phyloP scores from a whole-genome alignment of 1,140 invertebrate genomes.

The Nephila pilipes region DNA sequence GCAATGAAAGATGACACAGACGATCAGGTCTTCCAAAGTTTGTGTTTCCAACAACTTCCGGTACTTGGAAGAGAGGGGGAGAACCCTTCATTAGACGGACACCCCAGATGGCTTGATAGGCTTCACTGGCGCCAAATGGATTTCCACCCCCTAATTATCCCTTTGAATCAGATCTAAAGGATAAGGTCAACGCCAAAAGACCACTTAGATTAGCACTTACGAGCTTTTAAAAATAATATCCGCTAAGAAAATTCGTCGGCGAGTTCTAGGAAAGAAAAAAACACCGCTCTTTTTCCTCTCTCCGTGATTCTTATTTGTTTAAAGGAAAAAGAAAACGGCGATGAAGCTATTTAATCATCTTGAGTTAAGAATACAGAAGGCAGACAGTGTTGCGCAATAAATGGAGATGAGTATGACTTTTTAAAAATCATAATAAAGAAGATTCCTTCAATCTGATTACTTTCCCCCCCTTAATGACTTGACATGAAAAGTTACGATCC shows the following conservation, averaged over 20 bases:
- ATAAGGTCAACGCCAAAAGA: conserved; percentile 64
- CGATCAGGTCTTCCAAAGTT: conserved; percentile 23
- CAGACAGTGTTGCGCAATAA: not conserved
- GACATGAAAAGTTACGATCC: not conserved
- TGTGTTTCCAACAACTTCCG: conserved; percentile 32
- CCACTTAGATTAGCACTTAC: conserved; percentile 61
- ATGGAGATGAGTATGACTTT: not conserved
- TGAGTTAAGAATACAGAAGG: not conserved
- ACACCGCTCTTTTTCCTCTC: not conserved
- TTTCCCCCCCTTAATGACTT: not conserved
- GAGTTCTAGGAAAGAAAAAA: not conserved
- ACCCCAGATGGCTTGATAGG: conserved; percentile 57
- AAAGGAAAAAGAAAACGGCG: not conserved
- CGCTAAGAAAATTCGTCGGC: not conserved
- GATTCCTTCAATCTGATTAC: not conserved
- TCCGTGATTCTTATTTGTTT: not conserved
- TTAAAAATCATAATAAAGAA: not conserved
- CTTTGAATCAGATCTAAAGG: conserved; percentile 59
- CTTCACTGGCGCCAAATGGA: conserved; percentile 53
- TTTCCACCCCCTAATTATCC: conserved; percentile 67
- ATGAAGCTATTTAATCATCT: not conserved
- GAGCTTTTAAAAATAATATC: conserved; percentile 54
- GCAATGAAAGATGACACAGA: conserved; percentile 45
- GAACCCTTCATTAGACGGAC: conserved; percentile 49
- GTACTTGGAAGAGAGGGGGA: not conserved